These are phyloP conservation scores for Trididemnum clinides DNA, from an alignment of 23 tunicate species.

Conservation along the genomic window DNA sequence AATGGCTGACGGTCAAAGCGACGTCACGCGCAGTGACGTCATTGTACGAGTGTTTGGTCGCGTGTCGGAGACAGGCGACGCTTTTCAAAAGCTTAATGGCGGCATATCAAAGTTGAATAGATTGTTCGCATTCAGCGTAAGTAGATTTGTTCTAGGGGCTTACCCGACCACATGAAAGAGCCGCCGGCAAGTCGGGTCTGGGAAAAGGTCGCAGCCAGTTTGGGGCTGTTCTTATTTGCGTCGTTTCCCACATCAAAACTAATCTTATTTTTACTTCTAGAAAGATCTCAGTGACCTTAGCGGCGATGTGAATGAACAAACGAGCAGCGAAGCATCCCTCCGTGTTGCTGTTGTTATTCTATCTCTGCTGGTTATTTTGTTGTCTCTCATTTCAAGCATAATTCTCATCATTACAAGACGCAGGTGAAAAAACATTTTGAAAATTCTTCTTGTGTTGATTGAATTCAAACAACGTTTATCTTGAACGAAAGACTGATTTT, in stretches of 20 bases:
- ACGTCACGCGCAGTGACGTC: conserved; percentile 83
- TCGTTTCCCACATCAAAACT: too few relatives aligned
- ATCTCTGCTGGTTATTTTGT: conserved; percentile 18
- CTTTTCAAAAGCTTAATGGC: conserved; percentile 20
- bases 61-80: not conserved
- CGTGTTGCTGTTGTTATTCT: conserved; percentile 22
- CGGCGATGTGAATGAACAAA: too few relatives aligned
- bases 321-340: not conserved
- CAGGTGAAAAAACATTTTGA: too few relatives aligned
- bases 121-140: conserved; percentile 53
- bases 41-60: conserved; percentile 54
- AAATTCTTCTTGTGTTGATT: too few relatives aligned
- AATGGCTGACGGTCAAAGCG: conserved; percentile 25
- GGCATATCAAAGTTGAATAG: conserved; percentile 35
- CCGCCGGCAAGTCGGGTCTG: not conserved
- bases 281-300: too few relatives aligned
- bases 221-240: not conserved
- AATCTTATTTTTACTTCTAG: too few relatives aligned
- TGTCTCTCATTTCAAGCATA: conserved; percentile 4
- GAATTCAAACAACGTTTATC: too few relatives aligned
- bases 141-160: not conserved
- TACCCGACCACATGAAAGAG: not conserved
- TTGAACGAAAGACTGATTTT: too few relatives aligned
- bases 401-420: conserved; percentile 47
- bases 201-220: not conserved